A percentile compares a stretch with the other conserved stretches of the same genome.
phyloP scores from a whole-genome alignment of 2,113 vertebrate species.

The Callospermophilus lateralis region DNA sequence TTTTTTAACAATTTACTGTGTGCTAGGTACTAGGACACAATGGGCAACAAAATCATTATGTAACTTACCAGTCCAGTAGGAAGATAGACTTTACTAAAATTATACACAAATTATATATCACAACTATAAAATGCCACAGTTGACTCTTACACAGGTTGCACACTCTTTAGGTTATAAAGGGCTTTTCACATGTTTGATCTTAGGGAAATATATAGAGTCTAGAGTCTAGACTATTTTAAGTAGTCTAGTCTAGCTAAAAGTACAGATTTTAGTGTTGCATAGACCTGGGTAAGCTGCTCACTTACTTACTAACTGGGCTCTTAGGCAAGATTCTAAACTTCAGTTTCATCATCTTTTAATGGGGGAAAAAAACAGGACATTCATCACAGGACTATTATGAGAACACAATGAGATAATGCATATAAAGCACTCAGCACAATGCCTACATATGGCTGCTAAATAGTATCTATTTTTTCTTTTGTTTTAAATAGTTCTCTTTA shows the following conservation, averaged over 20 bases:
- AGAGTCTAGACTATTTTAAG: background rate
- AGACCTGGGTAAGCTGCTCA: background rate
- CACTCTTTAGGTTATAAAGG: background rate
- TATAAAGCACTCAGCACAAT: background rate
- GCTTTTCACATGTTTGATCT: background rate
- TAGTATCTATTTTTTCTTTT: constrained; percentile 19
- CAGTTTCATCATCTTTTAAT: constrained; percentile 47
- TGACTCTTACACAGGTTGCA: background rate
- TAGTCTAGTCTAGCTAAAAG: background rate
- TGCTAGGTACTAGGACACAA: background rate
- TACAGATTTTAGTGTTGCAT: background rate
- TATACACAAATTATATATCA: background rate
- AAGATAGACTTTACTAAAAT: constrained; percentile 25
- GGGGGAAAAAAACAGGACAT: background rate
- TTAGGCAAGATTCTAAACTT: constrained; percentile 47
- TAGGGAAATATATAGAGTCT: background rate
- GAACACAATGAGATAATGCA: background rate
- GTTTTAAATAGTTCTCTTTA: background rate
- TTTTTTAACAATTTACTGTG: constrained; percentile 14
- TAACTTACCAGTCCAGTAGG: background rate
- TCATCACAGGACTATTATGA: background rate
- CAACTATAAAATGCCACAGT: background rate
- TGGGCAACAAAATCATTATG: background rate
- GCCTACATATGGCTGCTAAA: background rate
- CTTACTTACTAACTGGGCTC: background rate